Evolutionary conservation across 2,888 invertebrate genomes (phyloP).

Genomic region (Zhengitettix transpicula): DNA sequence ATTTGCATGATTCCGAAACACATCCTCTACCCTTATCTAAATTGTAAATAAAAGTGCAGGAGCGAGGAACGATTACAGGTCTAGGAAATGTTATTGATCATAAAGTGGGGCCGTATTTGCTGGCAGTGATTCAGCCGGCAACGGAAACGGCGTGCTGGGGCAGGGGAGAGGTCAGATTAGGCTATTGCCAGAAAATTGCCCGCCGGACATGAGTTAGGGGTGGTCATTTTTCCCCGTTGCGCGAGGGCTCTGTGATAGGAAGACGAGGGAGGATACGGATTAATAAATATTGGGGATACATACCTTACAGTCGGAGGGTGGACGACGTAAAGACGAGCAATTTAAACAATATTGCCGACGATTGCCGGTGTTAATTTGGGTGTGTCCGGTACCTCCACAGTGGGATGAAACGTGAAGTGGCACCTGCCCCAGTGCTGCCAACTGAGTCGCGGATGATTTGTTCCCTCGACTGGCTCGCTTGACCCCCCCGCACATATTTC

Average conservation of each 20-base stretch:
- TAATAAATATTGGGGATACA: neutral
- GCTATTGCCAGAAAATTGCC: neutral
- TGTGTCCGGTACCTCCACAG: too few relatives aligned
- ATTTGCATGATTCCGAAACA: neutral
- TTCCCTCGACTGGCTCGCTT: constrained; percentile 5
- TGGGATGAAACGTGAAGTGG: too few relatives aligned
- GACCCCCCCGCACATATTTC: constrained; percentile 11
- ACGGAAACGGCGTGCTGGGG: too few relatives aligned
- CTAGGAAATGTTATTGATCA: neutral
- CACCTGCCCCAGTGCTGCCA: neutral
- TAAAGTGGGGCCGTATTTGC: neutral
- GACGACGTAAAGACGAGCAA: neutral
- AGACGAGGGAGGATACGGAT: neutral
- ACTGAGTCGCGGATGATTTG: constrained; percentile 6
- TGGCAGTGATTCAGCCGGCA: neutral
- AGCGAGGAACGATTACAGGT: neutral
- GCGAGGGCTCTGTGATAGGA: neutral
- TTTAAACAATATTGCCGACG: too few relatives aligned
- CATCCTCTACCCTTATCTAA: neutral
- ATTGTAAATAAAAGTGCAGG: neutral
- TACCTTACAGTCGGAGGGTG: neutral
- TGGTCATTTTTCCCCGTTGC: neutral
- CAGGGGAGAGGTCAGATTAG: neutral
- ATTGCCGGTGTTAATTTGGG: too few relatives aligned
- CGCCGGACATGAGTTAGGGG: neutral